phyloP scores from a whole-genome alignment of 2,113 vertebrate genomes.

The Mirounga angustirostris region DNA sequence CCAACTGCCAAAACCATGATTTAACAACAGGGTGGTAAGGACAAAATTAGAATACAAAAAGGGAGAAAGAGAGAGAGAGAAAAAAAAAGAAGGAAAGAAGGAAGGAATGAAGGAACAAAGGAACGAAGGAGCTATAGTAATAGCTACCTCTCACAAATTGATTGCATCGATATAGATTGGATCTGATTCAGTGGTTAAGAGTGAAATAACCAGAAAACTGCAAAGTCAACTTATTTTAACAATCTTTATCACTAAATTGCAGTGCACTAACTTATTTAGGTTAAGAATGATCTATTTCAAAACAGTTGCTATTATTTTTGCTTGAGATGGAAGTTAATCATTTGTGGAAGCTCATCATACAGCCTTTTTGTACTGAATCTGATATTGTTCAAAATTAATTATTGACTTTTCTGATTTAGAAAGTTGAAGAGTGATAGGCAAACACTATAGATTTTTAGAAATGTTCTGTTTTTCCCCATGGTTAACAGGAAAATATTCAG shows the following conservation, averaged over 20 bases:
- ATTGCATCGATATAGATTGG: conserved; percentile 3
- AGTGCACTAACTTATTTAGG: background rate
- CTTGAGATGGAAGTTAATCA: conserved; percentile 58
- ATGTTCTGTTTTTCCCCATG: background rate
- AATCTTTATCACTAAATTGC: conserved; percentile 54
- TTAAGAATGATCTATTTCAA: conserved; percentile 21
- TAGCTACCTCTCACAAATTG: conserved; percentile 47
- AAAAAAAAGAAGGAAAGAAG: background rate
- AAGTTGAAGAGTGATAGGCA: background rate
- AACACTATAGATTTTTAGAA: background rate
- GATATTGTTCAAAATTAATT: background rate
- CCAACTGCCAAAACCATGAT: background rate
- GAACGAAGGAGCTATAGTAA: background rate
- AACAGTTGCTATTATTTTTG: conserved; percentile 50
- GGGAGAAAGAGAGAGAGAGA: background rate
- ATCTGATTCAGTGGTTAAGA: conserved; percentile 67
- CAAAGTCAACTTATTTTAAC: conserved; percentile 68
- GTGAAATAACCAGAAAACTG: conserved; percentile 65
- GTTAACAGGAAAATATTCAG: background rate
- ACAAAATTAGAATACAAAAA: background rate
- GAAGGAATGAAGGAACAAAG: background rate
- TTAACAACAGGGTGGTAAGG: background rate
- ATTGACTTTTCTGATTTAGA: conserved; percentile 2
- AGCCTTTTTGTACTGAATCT: background rate
- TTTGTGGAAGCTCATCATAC: background rate